Conservation (phyloP, 2,888 invertebrate genomes). For the Eupsilia transversa region DNA sequence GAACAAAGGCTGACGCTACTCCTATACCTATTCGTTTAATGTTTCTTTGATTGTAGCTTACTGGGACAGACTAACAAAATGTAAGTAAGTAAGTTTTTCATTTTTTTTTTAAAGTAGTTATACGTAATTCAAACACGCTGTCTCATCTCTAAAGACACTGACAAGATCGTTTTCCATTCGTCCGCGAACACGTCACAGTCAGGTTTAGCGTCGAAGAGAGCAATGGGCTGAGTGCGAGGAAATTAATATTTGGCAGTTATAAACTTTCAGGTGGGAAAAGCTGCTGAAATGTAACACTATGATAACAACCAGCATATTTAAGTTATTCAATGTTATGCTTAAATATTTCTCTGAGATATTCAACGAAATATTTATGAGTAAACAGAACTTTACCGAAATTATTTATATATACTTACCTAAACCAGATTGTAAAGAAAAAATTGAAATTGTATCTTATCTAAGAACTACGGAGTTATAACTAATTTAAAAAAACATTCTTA, state of each 20-base stretch:
- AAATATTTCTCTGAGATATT: not conserved
- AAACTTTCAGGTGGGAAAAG: not conserved
- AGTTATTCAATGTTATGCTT: not conserved
- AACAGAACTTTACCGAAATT: not conserved
- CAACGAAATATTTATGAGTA: not conserved
- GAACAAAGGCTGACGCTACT: constrained; percentile 33
- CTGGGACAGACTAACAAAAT: not conserved
- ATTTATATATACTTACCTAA: too few relatives aligned
- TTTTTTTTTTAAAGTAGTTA: too few relatives aligned
- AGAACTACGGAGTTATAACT: not conserved
- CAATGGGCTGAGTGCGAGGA: not conserved
- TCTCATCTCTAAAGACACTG: not conserved
- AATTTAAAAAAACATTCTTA: not conserved
- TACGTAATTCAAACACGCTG: not conserved
- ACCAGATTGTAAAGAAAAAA: too few relatives aligned
- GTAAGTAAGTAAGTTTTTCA: too few relatives aligned
- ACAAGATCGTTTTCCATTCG: not conserved
- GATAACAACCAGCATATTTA: not conserved
- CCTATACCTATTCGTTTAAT: constrained; percentile 14
- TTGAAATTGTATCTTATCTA: not conserved
- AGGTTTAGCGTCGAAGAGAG: too few relatives aligned
- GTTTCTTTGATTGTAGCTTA: too few relatives aligned
- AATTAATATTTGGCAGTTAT: not conserved
- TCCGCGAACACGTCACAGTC: not conserved
- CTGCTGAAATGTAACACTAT: not conserved